Percentiles rank a stretch among this genome's conserved stretches.
These are phyloP conservation scores for Cheirogaleus medius DNA, from an alignment of 2,113 vertebrate genomes.

Conservation along the genomic window DNA sequence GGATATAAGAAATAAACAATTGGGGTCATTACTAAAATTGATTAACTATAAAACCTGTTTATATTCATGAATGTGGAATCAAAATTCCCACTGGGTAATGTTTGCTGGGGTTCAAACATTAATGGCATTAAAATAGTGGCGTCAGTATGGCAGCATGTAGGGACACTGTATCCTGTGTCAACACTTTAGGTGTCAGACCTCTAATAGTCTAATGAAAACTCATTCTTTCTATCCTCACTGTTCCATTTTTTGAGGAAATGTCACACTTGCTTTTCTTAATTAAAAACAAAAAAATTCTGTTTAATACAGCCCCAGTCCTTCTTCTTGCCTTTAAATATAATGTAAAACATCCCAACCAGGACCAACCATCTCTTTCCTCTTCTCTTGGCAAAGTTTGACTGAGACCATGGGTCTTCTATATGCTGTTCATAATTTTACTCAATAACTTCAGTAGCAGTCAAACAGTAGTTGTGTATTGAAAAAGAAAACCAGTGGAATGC, in stretches of 20 bases:
- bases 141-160: background rate
- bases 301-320: background rate
- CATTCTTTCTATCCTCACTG: background rate
- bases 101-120: background rate
- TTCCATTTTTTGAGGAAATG: background rate
- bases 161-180: background rate
- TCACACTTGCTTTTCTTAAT: background rate
- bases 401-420: background rate
- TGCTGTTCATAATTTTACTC: background rate
- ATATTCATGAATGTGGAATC: background rate
- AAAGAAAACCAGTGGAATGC: background rate
- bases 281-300: background rate
- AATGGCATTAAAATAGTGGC: background rate
- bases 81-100: background rate
- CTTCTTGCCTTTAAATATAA: background rate
- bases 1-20: background rate
- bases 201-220: background rate
- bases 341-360: background rate
- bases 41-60: background rate
- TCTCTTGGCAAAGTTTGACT: background rate
- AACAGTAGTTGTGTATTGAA: background rate
- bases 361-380: background rate
- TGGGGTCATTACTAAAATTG: background rate
- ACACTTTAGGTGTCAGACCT: background rate
- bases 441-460: background rate